Base-by-base conservation (phyloP, 2,888 invertebrate genomes). In the Thalpophila matura region DNA sequence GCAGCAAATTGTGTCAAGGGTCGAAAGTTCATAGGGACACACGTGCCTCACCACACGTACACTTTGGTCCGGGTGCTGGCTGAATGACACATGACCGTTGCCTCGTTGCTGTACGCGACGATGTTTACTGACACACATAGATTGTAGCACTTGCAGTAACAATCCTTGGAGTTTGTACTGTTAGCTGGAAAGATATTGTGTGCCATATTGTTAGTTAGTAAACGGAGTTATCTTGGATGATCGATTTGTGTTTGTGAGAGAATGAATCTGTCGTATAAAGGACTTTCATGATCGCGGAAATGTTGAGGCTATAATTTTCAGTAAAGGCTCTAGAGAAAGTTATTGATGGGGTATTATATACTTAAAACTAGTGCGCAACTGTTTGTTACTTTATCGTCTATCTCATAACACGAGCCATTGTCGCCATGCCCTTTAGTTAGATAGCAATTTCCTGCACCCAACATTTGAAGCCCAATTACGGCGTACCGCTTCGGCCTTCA, bases 61-160 rank as follows among this genome's bases (percentile, higher is more conserved):
- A 58, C 77, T 76, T 66, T 60, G 62, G 37, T 64, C 69, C 38
- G 33, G 22, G 47, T n/a, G 43, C 31, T 37, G 42, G 31, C 55
- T 63, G 63, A 67, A 42, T 40, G 29, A 51, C 18, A 57, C 66
- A 54, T 55, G 54, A 49, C 69, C 54, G 55, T 40, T 71, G 58
- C 50, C 59, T 68, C 50, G 51, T 60, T 47, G 57, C 50, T n/a
- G n/a, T n/a, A n/a, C 26, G 24, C 22, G 42, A n/a, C 49, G 24
- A 51, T 62, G 53, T 63, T 68, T 66, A 59, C 64, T 65, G 80
- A 68, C 77, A 78, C 62, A 74, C 56, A 54, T 74, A 74, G 77
- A 79, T 78, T 73, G 60, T 62, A 4, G 33, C 31, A 46, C 61
- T n/a, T n/a, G 16, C 35, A 43, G 29, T 40, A 47, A 60, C 45